Evolutionary conservation across 2,797 vertebrate species (phyloP).

Genomic region (Pseudocheirus occidentalis): DNA sequence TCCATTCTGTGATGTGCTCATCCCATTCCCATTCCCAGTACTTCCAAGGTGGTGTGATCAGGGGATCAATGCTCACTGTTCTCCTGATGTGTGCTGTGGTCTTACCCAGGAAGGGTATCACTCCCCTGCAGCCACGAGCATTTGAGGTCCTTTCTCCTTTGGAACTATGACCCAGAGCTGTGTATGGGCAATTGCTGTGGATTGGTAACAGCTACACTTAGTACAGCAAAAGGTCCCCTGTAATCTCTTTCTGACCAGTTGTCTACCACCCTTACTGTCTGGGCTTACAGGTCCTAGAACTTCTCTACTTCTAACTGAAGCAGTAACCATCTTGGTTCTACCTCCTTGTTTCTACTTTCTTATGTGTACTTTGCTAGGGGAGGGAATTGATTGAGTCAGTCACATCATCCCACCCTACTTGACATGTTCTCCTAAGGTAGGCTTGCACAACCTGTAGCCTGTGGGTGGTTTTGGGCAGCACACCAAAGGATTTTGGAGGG

Average conservation of each 20-base stretch:
- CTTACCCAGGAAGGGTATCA: neutral
- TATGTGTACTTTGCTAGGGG: too few species aligned
- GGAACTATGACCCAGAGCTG: neutral
- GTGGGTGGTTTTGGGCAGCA: too few species aligned
- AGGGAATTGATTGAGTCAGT: too few species aligned
- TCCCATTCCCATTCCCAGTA: neutral
- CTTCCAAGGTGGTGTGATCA: neutral
- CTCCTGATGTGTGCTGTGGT: neutral
- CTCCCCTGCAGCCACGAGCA: neutral
- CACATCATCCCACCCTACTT: neutral
- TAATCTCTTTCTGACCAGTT: neutral
- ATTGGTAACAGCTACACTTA: neutral
- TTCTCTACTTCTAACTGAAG: too few species aligned
- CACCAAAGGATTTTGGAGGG: too few species aligned
- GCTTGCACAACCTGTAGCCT: too few species aligned
- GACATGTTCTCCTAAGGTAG: neutral
- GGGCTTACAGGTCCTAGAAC: neutral
- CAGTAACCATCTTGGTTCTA: too few species aligned
- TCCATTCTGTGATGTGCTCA: neutral
- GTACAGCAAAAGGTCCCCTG: neutral
- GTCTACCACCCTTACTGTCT: neutral
- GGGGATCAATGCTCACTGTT: neutral
- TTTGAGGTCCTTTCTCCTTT: neutral
- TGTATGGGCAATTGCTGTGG: neutral
- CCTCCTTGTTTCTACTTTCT: too few species aligned